Evolutionary conservation across 2,888 invertebrate genomes (phyloP), one percentile per base, ranked within the genome.

Genomic region (Euzetes globulus): DNA sequence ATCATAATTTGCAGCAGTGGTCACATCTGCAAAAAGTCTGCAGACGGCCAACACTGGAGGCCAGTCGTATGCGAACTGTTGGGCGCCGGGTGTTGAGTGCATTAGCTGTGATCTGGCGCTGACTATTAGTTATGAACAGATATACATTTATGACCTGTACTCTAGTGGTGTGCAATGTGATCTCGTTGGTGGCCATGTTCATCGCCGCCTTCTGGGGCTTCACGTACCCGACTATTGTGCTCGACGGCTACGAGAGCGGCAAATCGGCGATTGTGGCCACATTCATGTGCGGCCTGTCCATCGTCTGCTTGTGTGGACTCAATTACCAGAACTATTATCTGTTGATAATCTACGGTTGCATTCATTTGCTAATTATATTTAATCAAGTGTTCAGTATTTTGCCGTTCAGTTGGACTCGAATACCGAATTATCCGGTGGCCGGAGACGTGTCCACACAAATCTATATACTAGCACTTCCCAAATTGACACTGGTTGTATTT

Each of bases 151-250:
- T 74, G 74, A 74, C 74, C 27, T 74, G 71, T 63, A 71, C 71
- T 71, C 71, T 74, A 27, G 74, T 74, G 17, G 71, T 72, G 37
- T 50, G 74, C 41, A 74, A 74, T 71, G 63, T 74, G 25, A 52
- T 74, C 41, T 52, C 71, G 15, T 65, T 74, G 71, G 74, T 74
- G 71, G 74, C 74, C 13, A 74, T 74, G 74, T 74, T 74, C 25
- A 71, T 74, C 41, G 71, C 71, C 71, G 74, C 74, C 71, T 74
- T 74, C 37, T 74, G 74, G 74, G 74, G 74, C 33, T 74, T 74
- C 71, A 74, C 74, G 1, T 74, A 74, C 55, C 74, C 74, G 15
- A 71, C 71, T 7, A 74, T 63, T 22, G 50, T 45, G 17, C 11
- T 74, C 47, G 74, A 74, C 27, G 74, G 50, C 58, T 74, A 74